Base-by-base conservation (phyloP, 1,140 invertebrate genomes). In the Globodera ellingtonae region DNA sequence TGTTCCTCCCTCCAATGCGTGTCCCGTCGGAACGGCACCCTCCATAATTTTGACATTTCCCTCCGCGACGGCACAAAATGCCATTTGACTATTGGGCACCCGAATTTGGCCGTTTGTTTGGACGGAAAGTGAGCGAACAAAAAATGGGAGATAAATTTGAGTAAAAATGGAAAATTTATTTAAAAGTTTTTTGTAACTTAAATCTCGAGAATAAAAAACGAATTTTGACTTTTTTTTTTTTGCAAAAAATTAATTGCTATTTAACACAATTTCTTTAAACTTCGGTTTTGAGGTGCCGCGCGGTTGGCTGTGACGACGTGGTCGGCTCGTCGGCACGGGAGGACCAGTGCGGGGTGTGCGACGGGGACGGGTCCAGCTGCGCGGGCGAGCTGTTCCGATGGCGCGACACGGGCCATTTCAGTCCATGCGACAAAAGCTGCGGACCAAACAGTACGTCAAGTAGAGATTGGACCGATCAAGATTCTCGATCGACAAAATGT, bases 261-360 rank as follows among this genome's bases (percentile, higher is more conserved):
- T 35, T 35, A 35, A 35, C 21, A 65, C 59, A 65, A 65, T 35
- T 2, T 1, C 59, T 3, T 65, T 15, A 65, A 65, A 65, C 21
- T 65, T 65, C 2, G 59, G 59, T 65, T 21, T 62, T 65, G 35
- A 70, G 67, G 7, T 77, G 75, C n/a, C 75, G 69, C 62, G 46
- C 52, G 6, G 82, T 87, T 48, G 86, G 86, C 13, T 87, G 86
- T 77, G 86, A 87, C 69, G 67, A 76, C 24, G 79, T 87, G 10
- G 83, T 87, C 62, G 87, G 86, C 18, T 88, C 87, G 7, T 73
- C 82, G 10, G 47, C 77, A 46, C 62, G 72, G 15, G 62, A 79
- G 35, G 86, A 87, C 77, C 79, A 85, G 59, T 87, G 86, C 80
- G 86, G 86, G 21, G 69, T 78, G 56, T 87, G 86, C 79, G 86